Base-by-base conservation (phyloP, 2,113 vertebrate genomes). In the Ranitomeya imitator region DNA sequence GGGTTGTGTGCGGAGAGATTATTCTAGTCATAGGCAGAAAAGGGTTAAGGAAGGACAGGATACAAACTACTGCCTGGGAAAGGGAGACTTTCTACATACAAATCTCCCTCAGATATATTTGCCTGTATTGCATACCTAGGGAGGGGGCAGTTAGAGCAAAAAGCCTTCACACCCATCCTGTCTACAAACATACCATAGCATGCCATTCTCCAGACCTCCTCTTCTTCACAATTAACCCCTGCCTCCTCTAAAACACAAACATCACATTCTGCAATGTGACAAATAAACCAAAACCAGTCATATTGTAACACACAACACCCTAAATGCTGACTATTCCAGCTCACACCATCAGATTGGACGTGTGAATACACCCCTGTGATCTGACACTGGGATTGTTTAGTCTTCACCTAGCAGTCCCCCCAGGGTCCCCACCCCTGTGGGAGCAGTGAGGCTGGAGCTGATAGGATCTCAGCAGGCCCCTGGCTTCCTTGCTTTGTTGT, bases 21-120 rank as follows among this genome's bases (percentile, higher is more conserved):
- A 37, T 10, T 71, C 90, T 86, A 65, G 81, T 79, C 89, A 90
- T 79, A 89, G 91, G 83, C 85, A 90, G 90, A 89, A 89, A 91
- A 91, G 90, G 54, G 89, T 51, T 83, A 91, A 92, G 91, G 51
- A 18, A 26, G 26, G 65, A 87, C 65, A 87, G 86, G 86, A 87
- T 81, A 87, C 65, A 81, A 81, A 54, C 86, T 71, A 19, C 76
- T 69, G 78, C 78, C 57, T 87, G 78, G 77, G 59, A 81, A 87
- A 55, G 54, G 86, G 78, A 81, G 63, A n/a, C 79, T 21, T 80
- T 83, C 19, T 31, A 87, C 67, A 79, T 80, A 65, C 19, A 77
- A 88, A 65, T 21, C 37, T n/a, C 8, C 26, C 65, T 59, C 78
- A 16, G 31, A 63, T 87, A 59, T 81, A 67, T 45, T 45, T 57